These are phyloP conservation scores for Myiozetetes cayanensis DNA, from an alignment of 2,113 vertebrate species.

Conservation along the genomic window DNA sequence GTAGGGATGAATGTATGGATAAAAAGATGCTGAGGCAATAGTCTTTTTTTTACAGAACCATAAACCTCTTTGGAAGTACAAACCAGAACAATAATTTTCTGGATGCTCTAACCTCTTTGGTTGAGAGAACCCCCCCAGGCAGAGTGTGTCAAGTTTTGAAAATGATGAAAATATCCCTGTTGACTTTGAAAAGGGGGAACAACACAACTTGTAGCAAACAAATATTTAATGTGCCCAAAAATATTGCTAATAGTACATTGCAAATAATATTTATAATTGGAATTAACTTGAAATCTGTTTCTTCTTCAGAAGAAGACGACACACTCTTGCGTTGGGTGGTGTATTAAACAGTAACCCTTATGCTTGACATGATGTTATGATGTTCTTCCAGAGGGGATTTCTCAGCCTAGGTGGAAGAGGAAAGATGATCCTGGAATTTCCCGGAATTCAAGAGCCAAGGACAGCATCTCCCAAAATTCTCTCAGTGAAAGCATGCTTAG, in stretches of 20 bases:
- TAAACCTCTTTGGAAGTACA: not conserved
- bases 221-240: not conserved
- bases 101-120: not conserved
- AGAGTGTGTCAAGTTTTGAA: not conserved
- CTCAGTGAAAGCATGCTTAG: fast-evolving
- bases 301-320: not conserved
- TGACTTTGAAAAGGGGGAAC: not conserved
- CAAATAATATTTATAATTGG: not conserved
- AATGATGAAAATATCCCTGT: not conserved
- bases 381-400: not conserved
- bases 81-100: not conserved
- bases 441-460: not conserved
- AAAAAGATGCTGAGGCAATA: slow-evolving; percentile 32
- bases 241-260: not conserved
- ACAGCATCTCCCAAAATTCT: not conserved
- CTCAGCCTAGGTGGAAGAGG: not conserved
- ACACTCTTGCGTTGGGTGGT: not conserved
- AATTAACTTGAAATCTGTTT: not conserved
- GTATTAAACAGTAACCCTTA: not conserved
- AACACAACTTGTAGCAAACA: not conserved
- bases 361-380: not conserved
- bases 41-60: not conserved
- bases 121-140: not conserved
- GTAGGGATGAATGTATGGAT: not conserved
- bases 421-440: not conserved